Conservation (phyloP, 2,113 vertebrate species). For the Conger conger region DNA sequence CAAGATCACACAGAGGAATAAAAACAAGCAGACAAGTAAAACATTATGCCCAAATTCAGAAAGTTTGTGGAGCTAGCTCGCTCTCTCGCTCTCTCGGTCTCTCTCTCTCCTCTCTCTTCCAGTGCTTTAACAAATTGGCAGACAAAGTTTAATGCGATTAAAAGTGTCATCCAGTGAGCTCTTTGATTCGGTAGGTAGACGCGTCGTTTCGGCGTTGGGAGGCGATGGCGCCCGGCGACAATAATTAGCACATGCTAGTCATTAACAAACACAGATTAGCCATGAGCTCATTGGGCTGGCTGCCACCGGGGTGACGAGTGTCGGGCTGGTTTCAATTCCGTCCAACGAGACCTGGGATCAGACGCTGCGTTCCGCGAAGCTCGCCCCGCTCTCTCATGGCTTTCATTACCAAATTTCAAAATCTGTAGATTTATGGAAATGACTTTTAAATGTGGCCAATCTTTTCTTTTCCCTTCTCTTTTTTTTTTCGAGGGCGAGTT, state of each 20-base stretch:
- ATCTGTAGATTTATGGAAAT: slow-evolving; percentile 93
- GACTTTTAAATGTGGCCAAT: slow-evolving; percentile 92
- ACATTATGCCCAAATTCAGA: slow-evolving; percentile 38
- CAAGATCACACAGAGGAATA: slow-evolving; percentile 50
- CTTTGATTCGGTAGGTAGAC: slow-evolving; percentile 71
- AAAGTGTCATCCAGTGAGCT: slow-evolving; percentile 45
- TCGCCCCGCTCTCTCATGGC: slow-evolving; percentile 68
- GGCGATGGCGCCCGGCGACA: slow-evolving; percentile 71
- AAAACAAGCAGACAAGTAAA: slow-evolving; percentile 51
- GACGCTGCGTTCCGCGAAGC: slow-evolving; percentile 25
- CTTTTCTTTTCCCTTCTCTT: slow-evolving; percentile 48
- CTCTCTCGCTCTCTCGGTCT: slow-evolving; percentile 48
- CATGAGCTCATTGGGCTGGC: slow-evolving; percentile 79
- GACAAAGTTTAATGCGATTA: slow-evolving; percentile 60
- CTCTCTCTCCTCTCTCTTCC: slow-evolving; percentile 37
- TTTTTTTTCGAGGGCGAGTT: slow-evolving; percentile 79
- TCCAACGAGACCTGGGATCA: slow-evolving; percentile 77
- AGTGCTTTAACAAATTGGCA: slow-evolving; percentile 56
- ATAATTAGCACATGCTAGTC: slow-evolving; percentile 97
- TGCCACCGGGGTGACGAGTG: slow-evolving; percentile 79
- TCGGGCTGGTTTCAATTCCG: slow-evolving; percentile 77
- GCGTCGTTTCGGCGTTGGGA: slow-evolving; percentile 54
- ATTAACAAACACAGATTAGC: slow-evolving; percentile 92
- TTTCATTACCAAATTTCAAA: slow-evolving; percentile 86
- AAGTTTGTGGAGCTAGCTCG: slow-evolving; percentile 53